Evolutionary conservation across 1,140 invertebrate genomes (phyloP).

Genomic region (Drosophila grimshawi): DNA sequence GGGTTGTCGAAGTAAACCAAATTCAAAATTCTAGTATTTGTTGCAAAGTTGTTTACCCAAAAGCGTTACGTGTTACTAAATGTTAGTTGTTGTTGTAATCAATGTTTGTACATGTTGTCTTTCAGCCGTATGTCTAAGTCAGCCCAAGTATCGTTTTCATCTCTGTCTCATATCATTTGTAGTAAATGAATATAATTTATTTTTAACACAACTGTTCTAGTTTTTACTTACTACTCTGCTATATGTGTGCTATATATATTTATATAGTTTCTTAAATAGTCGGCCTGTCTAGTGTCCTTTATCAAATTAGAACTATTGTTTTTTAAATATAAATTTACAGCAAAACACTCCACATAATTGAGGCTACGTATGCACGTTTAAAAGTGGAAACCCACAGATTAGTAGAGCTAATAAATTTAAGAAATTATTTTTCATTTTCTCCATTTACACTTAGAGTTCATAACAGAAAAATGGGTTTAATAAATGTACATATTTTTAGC

Average conservation of each 20-base stretch:
- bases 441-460: too few relatives aligned
- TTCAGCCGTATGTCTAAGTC: constrained; percentile 53
- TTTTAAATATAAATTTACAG: constrained; percentile 18
- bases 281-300: constrained; percentile 7
- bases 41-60: constrained; percentile 42
- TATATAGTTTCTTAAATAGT: constrained; percentile 25
- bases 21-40: constrained; percentile 37
- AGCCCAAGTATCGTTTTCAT: constrained; percentile 46
- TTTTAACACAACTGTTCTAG: constrained; percentile 20
- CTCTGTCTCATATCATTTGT: constrained; percentile 67
- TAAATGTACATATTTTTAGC: too few relatives aligned
- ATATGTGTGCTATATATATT: neutral
- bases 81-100: constrained; percentile 81
- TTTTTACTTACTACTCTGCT: constrained; percentile 13
- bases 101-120: constrained; percentile 76
- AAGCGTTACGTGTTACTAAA: constrained; percentile 53
- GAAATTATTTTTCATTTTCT: too few relatives aligned
- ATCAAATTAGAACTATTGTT: constrained; percentile 2
- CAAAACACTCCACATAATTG: constrained; percentile 14
- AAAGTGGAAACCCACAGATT: too few relatives aligned
- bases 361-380: neutral
- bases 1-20: constrained; percentile 29
- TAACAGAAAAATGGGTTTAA: too few relatives aligned
- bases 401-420: too few relatives aligned
- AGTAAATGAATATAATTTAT: constrained; percentile 22